Base-by-base conservation (phyloP, 2,888 invertebrate genomes). In the Drosophila leonis region DNA sequence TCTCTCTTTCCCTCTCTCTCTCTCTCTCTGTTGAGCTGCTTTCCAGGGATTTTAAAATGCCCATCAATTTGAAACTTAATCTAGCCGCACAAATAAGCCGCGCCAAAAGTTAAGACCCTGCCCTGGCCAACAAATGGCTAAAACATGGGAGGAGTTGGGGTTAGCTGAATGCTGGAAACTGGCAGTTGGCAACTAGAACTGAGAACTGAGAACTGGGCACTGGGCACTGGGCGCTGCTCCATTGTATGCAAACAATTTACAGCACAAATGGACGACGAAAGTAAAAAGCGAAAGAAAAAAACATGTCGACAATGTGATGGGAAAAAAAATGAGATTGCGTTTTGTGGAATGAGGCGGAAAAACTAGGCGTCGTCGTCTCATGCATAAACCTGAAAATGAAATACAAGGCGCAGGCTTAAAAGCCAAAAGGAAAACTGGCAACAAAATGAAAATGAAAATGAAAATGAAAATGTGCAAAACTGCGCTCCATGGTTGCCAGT, bases 31-130 rank as follows among this genome's bases (percentile, higher is more conserved):
- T n/a, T 29, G 29, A n/a, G 18, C 49, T 51, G 37, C 31, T 49
- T 49, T 33, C 18, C 13, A 15, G 55, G 62, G 56, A 71, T 76
- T 83, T 66, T 72, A 75, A 74, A 82, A 79, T 75, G 87, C 78
- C 78, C 89, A 86, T 86, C 87, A 86, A 89, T 89, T 89, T 88
- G 84, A 87, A 88, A 89, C 88, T 83, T 88, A 88, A 88, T 89
- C 87, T 88, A 78, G 85, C 77, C 78, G 76, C 82, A 82, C 88
- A 87, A 88, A 89, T 82, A 87, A 89, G 83, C 83, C 80, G 74
- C 81, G 78, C 86, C 88, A 82, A 80, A 87, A 85, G 83, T 89
- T 87, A 89, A 87, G 83, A 85, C 87, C 83, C 46, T 67, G 65
- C 18, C 31, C 72, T 44, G 63, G 66, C 69, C 73, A 69, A 44